Percentiles rank a stretch among this genome's conserved stretches.
phyloP scores from a whole-genome alignment of 2,113 vertebrate species.

The Falco punctatus region DNA sequence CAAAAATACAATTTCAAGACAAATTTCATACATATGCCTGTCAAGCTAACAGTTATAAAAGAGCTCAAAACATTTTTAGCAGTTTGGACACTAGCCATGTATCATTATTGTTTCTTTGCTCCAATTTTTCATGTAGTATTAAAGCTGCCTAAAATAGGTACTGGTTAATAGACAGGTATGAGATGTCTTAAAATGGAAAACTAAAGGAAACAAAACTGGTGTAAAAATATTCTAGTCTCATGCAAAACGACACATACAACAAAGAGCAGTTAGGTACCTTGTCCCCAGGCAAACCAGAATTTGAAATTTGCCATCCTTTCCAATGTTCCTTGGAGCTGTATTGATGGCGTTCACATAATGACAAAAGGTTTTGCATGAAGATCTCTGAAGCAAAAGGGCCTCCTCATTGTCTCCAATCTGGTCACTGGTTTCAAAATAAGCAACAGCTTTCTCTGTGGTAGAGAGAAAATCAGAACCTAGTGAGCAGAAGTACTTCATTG shows the following conservation, averaged over 20 bases:
- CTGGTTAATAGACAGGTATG: background rate
- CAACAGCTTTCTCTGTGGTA: conserved; percentile 84
- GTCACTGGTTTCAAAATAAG: conserved; percentile 88
- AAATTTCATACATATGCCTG: background rate
- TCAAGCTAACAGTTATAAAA: background rate
- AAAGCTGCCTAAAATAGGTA: background rate
- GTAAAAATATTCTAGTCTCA: background rate
- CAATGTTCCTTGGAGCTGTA: conserved; percentile 88
- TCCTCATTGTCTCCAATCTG: conserved; percentile 86
- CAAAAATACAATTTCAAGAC: background rate
- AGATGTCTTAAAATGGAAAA: conserved; percentile 6
- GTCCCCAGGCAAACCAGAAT: conserved; percentile 94
- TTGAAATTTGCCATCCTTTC: conserved; percentile 98
- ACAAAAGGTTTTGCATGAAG: conserved; percentile 86
- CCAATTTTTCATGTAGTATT: background rate
- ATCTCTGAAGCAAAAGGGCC: conserved; percentile 78
- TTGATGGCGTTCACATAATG: conserved; percentile 92
- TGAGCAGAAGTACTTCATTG: background rate
- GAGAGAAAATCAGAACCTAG: background rate
- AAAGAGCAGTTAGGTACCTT: conserved; percentile 75
- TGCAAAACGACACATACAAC: background rate
- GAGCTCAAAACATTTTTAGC: background rate
- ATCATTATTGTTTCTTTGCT: background rate
- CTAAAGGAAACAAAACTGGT: background rate
- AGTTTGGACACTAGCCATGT: background rate